These are phyloP conservation scores for Noctilio leporinus DNA, from an alignment of 2,113 vertebrate genomes.

Conservation along the genomic window DNA sequence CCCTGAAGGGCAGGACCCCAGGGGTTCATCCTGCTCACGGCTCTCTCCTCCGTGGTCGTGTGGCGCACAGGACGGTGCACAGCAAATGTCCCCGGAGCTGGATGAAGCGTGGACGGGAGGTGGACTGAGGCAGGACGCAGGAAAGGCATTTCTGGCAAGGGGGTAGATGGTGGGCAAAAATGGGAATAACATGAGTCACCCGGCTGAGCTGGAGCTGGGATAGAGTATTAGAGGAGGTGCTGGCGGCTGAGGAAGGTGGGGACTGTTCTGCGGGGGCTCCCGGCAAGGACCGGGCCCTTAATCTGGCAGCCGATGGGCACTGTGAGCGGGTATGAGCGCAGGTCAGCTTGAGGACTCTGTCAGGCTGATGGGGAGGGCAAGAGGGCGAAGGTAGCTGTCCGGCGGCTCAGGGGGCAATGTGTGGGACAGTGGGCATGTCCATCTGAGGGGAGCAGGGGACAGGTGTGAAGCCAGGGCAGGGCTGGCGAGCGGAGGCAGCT, in stretches of 20 bases:
- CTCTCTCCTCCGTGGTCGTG: not conserved
- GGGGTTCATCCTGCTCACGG: fast-evolving
- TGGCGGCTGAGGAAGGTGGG: not conserved
- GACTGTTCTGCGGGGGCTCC: not conserved
- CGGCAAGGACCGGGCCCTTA: not conserved
- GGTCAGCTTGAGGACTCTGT: too few species aligned
- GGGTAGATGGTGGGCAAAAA: not conserved
- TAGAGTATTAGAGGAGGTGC: not conserved
- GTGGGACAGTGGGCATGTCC: not conserved
- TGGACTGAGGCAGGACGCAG: not conserved
- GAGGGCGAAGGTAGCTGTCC: not conserved
- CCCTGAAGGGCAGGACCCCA: not conserved
- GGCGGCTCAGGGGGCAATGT: not conserved
- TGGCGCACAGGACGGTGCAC: not conserved
- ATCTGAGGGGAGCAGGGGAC: fast-evolving
- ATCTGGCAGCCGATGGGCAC: not conserved
- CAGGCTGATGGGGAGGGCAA: not conserved
- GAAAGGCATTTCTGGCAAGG: not conserved
- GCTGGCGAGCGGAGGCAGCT: not conserved
- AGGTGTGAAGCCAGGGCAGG: not conserved
- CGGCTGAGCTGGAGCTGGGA: not conserved
- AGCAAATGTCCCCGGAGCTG: not conserved
- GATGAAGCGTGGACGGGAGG: not conserved
- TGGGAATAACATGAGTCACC: not conserved
- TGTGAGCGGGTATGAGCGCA: fast-evolving